A percentile compares a stretch with the other conserved stretches of the same genome.
Conservation (phyloP, 2,797 vertebrate species). For the Molossus molossus region DNA sequence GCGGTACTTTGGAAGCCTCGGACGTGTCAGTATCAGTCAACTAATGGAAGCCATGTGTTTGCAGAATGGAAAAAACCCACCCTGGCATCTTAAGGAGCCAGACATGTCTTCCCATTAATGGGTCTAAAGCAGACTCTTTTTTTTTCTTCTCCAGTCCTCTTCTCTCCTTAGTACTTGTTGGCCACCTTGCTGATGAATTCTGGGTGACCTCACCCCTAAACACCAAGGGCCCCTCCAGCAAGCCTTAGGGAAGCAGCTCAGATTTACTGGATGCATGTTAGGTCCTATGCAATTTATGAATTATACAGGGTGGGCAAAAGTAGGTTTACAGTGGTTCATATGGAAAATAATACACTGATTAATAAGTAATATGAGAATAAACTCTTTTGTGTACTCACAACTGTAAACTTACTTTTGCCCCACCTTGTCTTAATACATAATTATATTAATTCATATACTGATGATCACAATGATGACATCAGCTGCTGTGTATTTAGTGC, state of each 20-base stretch:
- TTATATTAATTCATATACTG: not conserved
- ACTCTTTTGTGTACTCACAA: not conserved
- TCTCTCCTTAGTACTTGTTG: not conserved
- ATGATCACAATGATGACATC: not conserved
- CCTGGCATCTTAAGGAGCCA: constrained; percentile 58
- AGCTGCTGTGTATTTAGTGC: not conserved
- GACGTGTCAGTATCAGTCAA: constrained; percentile 80
- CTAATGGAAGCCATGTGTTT: constrained; percentile 83
- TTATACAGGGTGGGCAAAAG: not conserved
- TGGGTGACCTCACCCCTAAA: not conserved
- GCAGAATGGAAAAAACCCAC: constrained; percentile 53
- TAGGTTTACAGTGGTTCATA: not conserved
- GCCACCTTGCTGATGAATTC: not conserved
- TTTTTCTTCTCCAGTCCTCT: not conserved
- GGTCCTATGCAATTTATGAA: not conserved
- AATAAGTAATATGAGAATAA: not conserved
- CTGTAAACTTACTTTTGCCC: not conserved
- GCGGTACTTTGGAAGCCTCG: constrained; percentile 64
- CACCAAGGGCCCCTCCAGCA: not conserved
- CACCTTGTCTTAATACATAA: not conserved
- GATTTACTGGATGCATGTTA: not conserved
- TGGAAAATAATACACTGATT: not conserved
- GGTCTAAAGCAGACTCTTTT: constrained; percentile 12
- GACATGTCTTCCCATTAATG: constrained; percentile 28
- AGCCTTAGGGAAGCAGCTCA: not conserved